Percentiles rank a stretch among this genome's conserved stretches.
Conservation (phyloP, 2,888 invertebrate genomes). For the Dynastes hyllus region DNA sequence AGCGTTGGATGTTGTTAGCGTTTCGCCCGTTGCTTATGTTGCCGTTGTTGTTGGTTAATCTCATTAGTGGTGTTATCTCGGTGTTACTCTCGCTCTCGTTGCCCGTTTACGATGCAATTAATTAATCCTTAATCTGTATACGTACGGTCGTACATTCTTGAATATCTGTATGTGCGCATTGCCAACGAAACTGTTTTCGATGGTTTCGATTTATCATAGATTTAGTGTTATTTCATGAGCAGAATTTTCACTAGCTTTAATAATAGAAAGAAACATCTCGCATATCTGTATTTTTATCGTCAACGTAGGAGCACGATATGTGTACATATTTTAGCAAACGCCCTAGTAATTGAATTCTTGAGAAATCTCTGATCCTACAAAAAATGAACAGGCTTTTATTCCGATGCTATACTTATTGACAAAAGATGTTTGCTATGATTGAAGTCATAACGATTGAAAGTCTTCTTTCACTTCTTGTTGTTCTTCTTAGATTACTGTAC, state of each 20-base stretch:
- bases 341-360: no score
- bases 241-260: neutral
- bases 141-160: constrained; percentile 56
- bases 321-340: no score
- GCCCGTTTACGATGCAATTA: constrained; percentile 69
- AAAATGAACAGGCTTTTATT: no score
- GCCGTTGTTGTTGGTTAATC: constrained; percentile 67
- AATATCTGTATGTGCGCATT: constrained; percentile 33
- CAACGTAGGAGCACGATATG: no score
- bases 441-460: no score
- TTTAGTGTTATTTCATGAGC: neutral
- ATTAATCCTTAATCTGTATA: constrained; percentile 70
- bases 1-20: constrained; percentile 24
- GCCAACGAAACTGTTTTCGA: constrained; percentile 13
- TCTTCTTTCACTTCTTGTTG: no score
- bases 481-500: no score
- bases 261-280: no score
- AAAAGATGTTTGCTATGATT: no score
- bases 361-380: no score
- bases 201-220: neutral
- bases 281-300: no score
- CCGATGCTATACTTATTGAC: no score
- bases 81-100: constrained; percentile 68
- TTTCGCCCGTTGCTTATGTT: constrained; percentile 16
- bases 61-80: constrained; percentile 70